These are phyloP conservation scores for Pseudanteris insignis DNA, from an alignment of 2,888 invertebrate genomes.

Conservation along the genomic window DNA sequence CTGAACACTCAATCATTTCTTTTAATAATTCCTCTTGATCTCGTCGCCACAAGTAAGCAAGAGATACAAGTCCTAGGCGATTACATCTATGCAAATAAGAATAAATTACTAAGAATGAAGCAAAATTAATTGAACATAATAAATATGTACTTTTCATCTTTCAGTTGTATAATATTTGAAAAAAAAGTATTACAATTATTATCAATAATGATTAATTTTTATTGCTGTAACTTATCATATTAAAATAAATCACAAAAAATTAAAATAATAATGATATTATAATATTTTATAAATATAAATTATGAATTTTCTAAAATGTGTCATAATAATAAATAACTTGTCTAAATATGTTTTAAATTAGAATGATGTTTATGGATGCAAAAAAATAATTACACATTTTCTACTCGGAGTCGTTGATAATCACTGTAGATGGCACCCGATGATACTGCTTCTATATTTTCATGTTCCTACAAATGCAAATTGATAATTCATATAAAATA, in stretches of 20 bases:
- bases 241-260: too few relatives aligned
- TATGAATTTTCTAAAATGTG: too few relatives aligned
- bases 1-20: constrained; percentile 94
- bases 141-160: too few relatives aligned
- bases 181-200: too few relatives aligned
- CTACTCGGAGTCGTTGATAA: constrained; percentile 97
- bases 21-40: constrained; percentile 93
- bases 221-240: too few relatives aligned
- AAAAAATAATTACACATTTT: constrained; percentile 88
- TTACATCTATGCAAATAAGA: constrained; percentile 76
- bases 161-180: too few relatives aligned
- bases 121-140: too few relatives aligned
- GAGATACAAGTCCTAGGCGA: constrained; percentile 85
- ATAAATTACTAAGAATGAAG: too few relatives aligned
- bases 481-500: constrained; percentile 29
- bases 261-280: too few relatives aligned
- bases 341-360: background rate
- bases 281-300: too few relatives aligned
- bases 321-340: too few relatives aligned
- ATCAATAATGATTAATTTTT: too few relatives aligned
- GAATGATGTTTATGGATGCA: constrained; percentile 15
- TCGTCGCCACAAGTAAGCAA: constrained; percentile 96
- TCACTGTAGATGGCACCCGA: constrained; percentile 98
- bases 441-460: constrained; percentile 89
- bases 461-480: constrained; percentile 71